Base-by-base conservation (phyloP, 2,888 invertebrate species). In the Dasypogon diadema region DNA sequence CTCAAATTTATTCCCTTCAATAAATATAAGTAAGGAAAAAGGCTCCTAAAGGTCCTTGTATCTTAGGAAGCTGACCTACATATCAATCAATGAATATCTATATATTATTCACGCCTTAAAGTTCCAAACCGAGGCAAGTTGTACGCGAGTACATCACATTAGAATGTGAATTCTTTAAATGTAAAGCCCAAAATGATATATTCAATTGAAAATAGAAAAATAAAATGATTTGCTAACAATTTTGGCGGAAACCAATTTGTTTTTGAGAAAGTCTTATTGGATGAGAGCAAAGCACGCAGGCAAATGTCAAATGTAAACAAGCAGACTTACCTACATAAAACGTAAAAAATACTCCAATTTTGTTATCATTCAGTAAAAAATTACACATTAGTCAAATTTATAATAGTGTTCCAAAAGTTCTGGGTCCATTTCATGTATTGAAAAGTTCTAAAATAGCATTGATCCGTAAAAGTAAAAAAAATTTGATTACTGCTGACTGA, bases 261-360 rank as follows among this genome's bases (percentile, higher is more conserved):
- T 54, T 42, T 16, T 56, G 65, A 14, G 74, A 74, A 74, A 55
- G 54, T 75, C 16, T n/a, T 48, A n/a, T 30, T 14, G 18, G 30
- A 55, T 22, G 34, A 34, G 51, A 56, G 24, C 46, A 70, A 46
- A 56, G 42, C 68, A 70, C 68, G 70, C 68, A 55, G 4, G 26
- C 60, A 76, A 74, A 76, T 65, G 76, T 76, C 76, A 76, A 76
- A 76, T 55, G 76, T 76, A 76, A 76, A 76, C 76, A 76, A 73
- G 18, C 21, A 68, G 21, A 30, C 56, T 75, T 30, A 63, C 74
- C 74, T 65, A 55, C 76, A 60, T 60, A 30, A 73, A 76, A 72
- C 21, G 30, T 63, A 34, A 14, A 34, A 24, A 58, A 56, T 58
- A 12, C 14, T 48, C 24, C 16, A 24, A 6, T 26, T 48, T 4